A percentile compares a stretch with the other conserved stretches of the same genome.
These are phyloP conservation scores for Hippocampus zosterae DNA, from an alignment of 2,113 vertebrate species.

Conservation along the genomic window DNA sequence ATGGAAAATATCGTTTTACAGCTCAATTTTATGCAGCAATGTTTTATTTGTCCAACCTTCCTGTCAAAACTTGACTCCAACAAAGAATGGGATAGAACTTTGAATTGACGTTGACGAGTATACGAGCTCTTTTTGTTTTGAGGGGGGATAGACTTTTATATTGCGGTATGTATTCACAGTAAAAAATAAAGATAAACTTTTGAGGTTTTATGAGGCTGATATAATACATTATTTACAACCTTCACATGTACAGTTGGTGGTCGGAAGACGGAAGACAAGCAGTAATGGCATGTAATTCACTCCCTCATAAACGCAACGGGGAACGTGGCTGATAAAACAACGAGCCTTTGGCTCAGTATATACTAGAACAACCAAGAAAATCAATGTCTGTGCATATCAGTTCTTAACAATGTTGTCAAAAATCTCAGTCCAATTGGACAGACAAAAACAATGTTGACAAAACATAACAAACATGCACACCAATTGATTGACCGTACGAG, in stretches of 20 bases:
- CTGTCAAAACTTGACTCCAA: constrained; percentile 19
- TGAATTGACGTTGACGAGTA: constrained; percentile 40
- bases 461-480: background rate
- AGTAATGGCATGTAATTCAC: background rate
- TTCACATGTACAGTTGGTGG: constrained; percentile 27
- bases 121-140: constrained; percentile 19
- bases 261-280: constrained; percentile 9
- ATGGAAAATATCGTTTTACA: background rate
- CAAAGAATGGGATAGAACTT: constrained; percentile 23
- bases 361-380: background rate
- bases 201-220: constrained; percentile 41
- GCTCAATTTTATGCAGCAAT: constrained; percentile 20
- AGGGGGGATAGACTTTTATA: constrained; percentile 9
- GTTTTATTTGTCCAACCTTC: constrained; percentile 6
- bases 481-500: background rate
- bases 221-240: constrained; percentile 37
- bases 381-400: background rate
- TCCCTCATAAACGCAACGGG: background rate
- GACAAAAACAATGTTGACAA: background rate
- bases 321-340: background rate
- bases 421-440: background rate
- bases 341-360: background rate
- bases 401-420: background rate
- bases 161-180: constrained; percentile 7
- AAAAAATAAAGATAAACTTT: constrained; percentile 17